Base-by-base conservation (phyloP, 2,797 vertebrate genomes). In the Hippocampus kuda region DNA sequence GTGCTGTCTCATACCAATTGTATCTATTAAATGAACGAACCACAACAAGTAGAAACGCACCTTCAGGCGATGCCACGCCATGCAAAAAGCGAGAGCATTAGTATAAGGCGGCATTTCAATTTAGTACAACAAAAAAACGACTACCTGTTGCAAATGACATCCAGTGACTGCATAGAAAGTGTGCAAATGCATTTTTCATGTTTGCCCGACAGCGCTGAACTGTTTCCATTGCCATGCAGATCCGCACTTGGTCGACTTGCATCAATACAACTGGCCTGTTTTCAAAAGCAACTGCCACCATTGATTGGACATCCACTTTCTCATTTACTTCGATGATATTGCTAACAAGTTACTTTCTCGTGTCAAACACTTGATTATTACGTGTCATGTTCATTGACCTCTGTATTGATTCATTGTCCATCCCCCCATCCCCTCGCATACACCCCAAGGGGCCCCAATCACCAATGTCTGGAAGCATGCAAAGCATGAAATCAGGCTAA, bases 351-450 rank as follows among this genome's bases (percentile, higher is more conserved):
- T 44, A 34, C 49, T 69, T 70, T 70, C 60, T 73, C 38, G 49
- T 51, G 66, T 76, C 75, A 75, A 24, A 76, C 72, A 75, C 69
- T 49, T 80, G 67, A 81, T 81, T 76, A 82, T 87, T 72, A 61
- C 30, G 12, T 73, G 75, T 80, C 82, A 68, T 84, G 78, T 84
- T 80, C 80, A 88, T 86, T 1, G 79, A 89, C 82, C 69, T 16
- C 38, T 20, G 1, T 9, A 18, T n/a, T 85, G 88, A 87, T 84
- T 77, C 75, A 85, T 86, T 67, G 30, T 73, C 69, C 63, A 12
- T 8, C 22, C 53, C 53, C 26, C 12, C 57, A 38, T 38, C 26
- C 57, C 26, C 8, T 15, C 2, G 6, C 7, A 8, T 16, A 26
- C 13, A 8, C 41, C 62, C 42, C 24, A 9, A 48, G 63, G 13